phyloP scores from a whole-genome alignment of 2,797 vertebrate genomes.

The Antrozous pallidus region DNA sequence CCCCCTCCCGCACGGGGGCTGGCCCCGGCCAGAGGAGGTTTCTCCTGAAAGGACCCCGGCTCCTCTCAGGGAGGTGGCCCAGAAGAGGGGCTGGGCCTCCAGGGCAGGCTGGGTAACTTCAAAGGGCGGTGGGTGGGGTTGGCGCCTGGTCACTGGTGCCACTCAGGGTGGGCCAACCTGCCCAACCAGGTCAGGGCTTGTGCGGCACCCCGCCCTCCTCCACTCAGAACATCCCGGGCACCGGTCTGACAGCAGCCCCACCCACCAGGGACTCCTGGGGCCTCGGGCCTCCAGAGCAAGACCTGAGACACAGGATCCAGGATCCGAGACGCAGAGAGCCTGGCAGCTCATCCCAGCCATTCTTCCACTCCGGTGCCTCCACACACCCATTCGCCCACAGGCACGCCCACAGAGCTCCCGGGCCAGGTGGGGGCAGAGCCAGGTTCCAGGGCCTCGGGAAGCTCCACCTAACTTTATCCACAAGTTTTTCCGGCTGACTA shows the following conservation, averaged over 20 bases:
- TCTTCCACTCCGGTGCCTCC: not conserved
- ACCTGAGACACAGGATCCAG: slow-evolving; percentile 39
- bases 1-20: not conserved
- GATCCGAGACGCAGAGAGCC: not conserved
- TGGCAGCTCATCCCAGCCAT: not conserved
- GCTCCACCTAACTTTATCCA: not conserved
- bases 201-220: slow-evolving; percentile 66
- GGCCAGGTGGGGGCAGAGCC: not conserved
- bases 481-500: not conserved
- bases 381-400: not conserved
- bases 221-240: slow-evolving; percentile 61
- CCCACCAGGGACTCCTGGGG: slow-evolving; percentile 66
- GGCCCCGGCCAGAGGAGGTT: not conserved
- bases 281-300: slow-evolving; percentile 54
- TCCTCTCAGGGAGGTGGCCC: slow-evolving; percentile 53
- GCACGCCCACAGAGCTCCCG: not conserved
- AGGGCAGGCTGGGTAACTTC: slow-evolving; percentile 65
- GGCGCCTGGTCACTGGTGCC: slow-evolving; percentile 77
- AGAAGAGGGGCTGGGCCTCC: slow-evolving; percentile 56
- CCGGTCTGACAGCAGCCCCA: slow-evolving; percentile 66
- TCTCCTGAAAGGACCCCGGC: slow-evolving; percentile 55
- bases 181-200: slow-evolving; percentile 78
- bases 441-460: not conserved
- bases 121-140: slow-evolving; percentile 75
- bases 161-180: slow-evolving; percentile 77